These are phyloP conservation scores for Coelopa frigida DNA, from an alignment of 1,140 invertebrate genomes.

Conservation along the genomic window DNA sequence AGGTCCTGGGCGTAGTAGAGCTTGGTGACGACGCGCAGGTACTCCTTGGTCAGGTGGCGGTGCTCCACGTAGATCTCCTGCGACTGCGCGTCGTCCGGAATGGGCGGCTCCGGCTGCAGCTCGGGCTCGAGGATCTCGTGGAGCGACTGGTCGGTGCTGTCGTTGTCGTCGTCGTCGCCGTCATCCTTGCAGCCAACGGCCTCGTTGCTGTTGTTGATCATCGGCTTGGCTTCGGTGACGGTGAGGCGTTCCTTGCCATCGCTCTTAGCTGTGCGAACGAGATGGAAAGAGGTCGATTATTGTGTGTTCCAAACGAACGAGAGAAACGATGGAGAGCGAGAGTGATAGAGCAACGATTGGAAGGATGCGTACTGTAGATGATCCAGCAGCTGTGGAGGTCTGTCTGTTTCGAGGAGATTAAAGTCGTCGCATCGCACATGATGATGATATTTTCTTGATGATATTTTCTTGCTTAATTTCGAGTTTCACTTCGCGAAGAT, in stretches of 20 bases:
- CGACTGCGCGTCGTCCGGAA: conserved; percentile 67
- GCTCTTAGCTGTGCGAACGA: conserved; percentile 28
- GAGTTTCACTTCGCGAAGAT: no score
- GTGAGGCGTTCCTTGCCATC: conserved; percentile 40
- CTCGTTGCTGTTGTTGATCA: conserved; percentile 1
- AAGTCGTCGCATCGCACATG: conserved; percentile 38
- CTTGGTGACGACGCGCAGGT: conserved; percentile 54
- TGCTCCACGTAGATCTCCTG: conserved; percentile 79
- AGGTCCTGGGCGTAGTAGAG: conserved; percentile 40
- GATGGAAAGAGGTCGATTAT: conserved; percentile 4
- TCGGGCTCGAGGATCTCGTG: conserved; percentile 70
- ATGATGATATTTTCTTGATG: conserved; percentile 15
- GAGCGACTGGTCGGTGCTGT: conserved; percentile 61
- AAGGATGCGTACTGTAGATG: conserved; percentile 37
- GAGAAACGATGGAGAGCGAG: no score
- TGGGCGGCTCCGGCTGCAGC: conserved; percentile 71
- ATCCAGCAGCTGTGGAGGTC: conserved; percentile 43
- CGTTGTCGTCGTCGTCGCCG: conserved; percentile 41
- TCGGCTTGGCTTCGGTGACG: conserved; percentile 37
- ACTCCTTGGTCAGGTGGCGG: conserved; percentile 68
- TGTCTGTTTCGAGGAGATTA: conserved; percentile 33
- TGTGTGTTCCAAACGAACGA: no score
- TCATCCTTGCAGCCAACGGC: conserved; percentile 19
- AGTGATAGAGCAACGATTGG: no score
- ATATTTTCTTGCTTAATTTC: no score